phyloP scores from a whole-genome alignment of 2,888 invertebrate genomes.

The Tryphoninae sp. region DNA sequence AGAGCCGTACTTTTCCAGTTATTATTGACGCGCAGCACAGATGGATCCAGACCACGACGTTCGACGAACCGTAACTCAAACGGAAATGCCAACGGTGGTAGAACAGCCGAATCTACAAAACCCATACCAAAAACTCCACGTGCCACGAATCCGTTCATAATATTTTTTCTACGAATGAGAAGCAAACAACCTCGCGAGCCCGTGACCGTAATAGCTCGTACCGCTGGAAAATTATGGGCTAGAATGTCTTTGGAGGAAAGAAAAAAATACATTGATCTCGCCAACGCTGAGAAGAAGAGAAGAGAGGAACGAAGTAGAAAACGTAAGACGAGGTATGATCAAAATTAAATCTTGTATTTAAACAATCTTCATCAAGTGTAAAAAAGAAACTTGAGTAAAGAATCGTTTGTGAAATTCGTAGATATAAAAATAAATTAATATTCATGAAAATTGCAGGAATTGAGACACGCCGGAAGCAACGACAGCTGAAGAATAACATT shows the following conservation, averaged over 20 bases:
- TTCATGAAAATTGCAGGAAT: conserved; percentile 22
- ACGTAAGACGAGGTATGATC: conserved; percentile 56
- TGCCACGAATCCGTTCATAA: conserved; percentile 77
- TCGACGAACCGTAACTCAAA: conserved; percentile 27
- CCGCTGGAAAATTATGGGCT: conserved; percentile 77
- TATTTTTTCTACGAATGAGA: conserved; percentile 75
- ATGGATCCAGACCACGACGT: conserved; percentile 59
- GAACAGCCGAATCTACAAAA: conserved; percentile 26
- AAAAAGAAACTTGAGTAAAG: not conserved
- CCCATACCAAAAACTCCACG: conserved; percentile 48
- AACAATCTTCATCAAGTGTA: not conserved
- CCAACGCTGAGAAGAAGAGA: conserved; percentile 75
- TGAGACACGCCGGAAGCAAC: conserved; percentile 49
- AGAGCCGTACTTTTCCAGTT: conserved; percentile 63
- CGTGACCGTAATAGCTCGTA: conserved; percentile 74
- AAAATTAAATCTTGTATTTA: not conserved
- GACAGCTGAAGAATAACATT: not conserved
- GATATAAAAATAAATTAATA: conserved; percentile 8
- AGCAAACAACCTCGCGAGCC: conserved; percentile 72
- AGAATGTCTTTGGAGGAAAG: conserved; percentile 73
- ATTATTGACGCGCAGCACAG: conserved; percentile 72
- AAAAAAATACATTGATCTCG: conserved; percentile 76
- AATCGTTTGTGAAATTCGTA: not conserved
- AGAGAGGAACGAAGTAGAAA: conserved; percentile 68
- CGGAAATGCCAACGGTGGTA: conserved; percentile 11